phyloP scores from a whole-genome alignment of 2,113 vertebrate genomes.

The Chitala chitala region DNA sequence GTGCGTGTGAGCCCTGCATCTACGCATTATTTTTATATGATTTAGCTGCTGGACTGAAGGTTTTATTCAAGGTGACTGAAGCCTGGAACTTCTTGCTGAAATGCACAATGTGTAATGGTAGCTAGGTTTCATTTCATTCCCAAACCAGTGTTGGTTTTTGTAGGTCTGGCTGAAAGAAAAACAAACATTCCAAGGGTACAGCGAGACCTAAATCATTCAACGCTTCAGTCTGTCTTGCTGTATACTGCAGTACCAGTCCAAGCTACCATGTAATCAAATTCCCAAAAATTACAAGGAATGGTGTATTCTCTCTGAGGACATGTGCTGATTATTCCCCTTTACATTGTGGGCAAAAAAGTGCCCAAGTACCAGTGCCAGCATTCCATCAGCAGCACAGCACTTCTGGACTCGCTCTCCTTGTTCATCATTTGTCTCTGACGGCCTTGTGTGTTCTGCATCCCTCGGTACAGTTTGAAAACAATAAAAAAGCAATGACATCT shows the following conservation, averaged over 20 bases:
- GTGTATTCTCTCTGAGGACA: too few relatives aligned
- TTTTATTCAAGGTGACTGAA: background rate
- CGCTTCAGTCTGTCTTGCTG: background rate
- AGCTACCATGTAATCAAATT: background rate
- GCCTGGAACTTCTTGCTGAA: background rate
- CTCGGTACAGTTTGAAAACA: constrained; percentile 54
- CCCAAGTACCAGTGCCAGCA: background rate
- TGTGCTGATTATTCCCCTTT: too few relatives aligned
- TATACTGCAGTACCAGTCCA: background rate
- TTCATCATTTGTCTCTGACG: background rate
- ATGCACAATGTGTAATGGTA: background rate
- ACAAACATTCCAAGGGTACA: too few relatives aligned
- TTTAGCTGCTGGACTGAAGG: background rate
- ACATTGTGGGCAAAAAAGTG: background rate
- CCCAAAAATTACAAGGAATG: background rate
- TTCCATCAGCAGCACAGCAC: background rate
- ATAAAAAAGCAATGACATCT: constrained; percentile 62
- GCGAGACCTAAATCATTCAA: too few relatives aligned
- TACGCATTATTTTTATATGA: background rate
- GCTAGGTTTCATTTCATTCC: too few relatives aligned
- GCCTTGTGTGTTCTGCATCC: background rate
- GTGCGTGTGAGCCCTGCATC: background rate
- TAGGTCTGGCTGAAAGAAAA: too few relatives aligned
- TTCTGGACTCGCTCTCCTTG: background rate
- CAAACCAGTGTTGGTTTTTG: too few relatives aligned